Evolutionary conservation across 2,888 invertebrate genomes (phyloP), one percentile per base, ranked within the genome.

Genomic region (Odontothrips loti): DNA sequence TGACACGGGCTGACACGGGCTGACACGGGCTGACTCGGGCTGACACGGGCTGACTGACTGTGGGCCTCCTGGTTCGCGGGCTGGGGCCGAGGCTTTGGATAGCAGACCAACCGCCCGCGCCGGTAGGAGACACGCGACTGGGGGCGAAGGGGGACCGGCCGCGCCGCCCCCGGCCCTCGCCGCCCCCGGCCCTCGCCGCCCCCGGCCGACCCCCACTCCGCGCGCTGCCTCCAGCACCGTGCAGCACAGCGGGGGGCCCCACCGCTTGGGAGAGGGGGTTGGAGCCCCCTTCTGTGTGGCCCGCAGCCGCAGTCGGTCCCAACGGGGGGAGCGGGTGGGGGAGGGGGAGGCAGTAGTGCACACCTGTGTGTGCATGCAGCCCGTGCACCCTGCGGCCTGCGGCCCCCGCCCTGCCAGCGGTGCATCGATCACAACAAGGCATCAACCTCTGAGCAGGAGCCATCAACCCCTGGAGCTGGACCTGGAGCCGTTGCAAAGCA

Each of bases 161-260:
- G 23, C 68, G 11, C 23, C 83, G 81, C 34, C 83, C 82, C 80
- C 82, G 81, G 81, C 81, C 83, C 82, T 82, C 83, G 81, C 81
- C 68, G 75, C 29, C 82, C 81, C 80, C 82, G 81, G 81, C 81
- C 83, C 82, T 82, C 83, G 81, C 81, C 68, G 78, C 29, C 80
- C 81, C 80, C 63, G 82, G 80, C 80, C 58, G 20, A 11, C 15
- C 58, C 58, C 15, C 58, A 11, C 58, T 1, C 58, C 0, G 58
- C 81, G 79, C 79, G 68, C 79, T 47, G 43, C 29, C 43, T 15
- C 81, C 79, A 23, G 3, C 51, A 15, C 82, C 75, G 27, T 51
- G 58, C 83, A 79, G 79, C 58, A 48, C 79, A 80, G 80, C 80
- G 79, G 80, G 79, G 82, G 75, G 75, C 79, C 81, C 29, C 79